phyloP scores from a whole-genome alignment of 2,888 invertebrate species.

The Chrysolina oricalcia region DNA sequence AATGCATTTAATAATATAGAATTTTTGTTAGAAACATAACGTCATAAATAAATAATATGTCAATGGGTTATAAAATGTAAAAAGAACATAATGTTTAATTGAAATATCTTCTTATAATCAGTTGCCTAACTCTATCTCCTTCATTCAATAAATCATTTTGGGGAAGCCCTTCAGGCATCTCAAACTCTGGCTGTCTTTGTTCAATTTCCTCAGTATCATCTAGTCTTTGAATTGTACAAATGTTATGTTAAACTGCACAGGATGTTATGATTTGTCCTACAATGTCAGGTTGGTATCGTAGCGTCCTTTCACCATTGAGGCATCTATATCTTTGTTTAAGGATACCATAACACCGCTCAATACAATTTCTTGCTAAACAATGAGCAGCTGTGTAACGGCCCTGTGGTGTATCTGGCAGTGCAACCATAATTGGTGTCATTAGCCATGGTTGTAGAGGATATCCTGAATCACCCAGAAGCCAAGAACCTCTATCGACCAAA shows the following conservation, averaged over 20 bases:
- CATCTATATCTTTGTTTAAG: conserved; percentile 48
- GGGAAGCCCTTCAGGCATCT: not conserved
- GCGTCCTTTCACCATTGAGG: conserved; percentile 30
- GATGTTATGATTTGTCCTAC: not conserved
- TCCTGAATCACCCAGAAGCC: conserved; percentile 16
- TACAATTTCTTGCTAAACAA: conserved; percentile 36
- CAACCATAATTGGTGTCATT: conserved; percentile 40
- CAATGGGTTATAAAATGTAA: not conserved
- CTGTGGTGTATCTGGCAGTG: conserved; percentile 38
- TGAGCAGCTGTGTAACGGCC: conserved; percentile 43
- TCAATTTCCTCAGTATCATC: conserved; percentile 11
- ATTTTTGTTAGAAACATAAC: too few species aligned
- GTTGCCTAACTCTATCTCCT: conserved; percentile 25
- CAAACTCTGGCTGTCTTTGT: not conserved
- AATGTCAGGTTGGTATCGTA: conserved; percentile 27
- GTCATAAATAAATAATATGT: too few species aligned
- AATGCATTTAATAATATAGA: too few species aligned
- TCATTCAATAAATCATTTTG: conserved; percentile 18
- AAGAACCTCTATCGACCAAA: conserved; percentile 10
- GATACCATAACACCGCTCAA: conserved; percentile 46
- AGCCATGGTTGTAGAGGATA: conserved; percentile 34
- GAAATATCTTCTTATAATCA: conserved; percentile 28
- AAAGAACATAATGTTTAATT: not conserved
- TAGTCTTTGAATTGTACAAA: conserved; percentile 11
- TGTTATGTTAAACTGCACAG: conserved; percentile 25